phyloP scores from a whole-genome alignment of 2,797 vertebrate genomes.

The Paramormyrops hopkinsi region DNA sequence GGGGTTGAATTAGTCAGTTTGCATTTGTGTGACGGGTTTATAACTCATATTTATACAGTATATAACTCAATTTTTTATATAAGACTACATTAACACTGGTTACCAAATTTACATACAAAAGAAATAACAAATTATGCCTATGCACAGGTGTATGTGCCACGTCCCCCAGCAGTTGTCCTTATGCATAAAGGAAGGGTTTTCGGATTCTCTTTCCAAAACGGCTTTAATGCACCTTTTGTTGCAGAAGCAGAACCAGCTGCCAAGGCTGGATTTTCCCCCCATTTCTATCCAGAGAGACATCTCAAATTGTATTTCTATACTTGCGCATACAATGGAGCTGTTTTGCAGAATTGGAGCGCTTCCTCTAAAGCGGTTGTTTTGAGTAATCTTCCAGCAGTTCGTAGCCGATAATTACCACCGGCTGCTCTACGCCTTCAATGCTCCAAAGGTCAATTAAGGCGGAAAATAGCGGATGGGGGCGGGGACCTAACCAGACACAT shows the following conservation, averaged over 20 bases:
- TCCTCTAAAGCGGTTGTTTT: slow-evolving; percentile 69
- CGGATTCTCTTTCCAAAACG: not conserved
- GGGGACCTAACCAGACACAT: slow-evolving; percentile 46
- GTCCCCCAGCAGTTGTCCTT: not conserved
- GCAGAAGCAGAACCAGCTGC: not conserved
- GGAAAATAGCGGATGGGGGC: slow-evolving; percentile 53
- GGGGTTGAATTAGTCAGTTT: not conserved
- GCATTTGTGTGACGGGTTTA: not conserved
- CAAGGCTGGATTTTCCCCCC: not conserved
- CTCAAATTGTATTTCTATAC: slow-evolving; percentile 69
- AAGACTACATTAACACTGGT: not conserved
- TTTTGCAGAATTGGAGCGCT: slow-evolving; percentile 63
- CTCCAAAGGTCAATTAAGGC: slow-evolving; percentile 71
- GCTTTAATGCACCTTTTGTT: slow-evolving; percentile 24
- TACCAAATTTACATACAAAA: not conserved
- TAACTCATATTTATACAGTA: not conserved
- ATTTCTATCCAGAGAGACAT: not conserved
- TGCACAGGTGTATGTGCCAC: not conserved
- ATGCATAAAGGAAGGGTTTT: not conserved
- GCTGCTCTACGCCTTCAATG: slow-evolving; percentile 70
- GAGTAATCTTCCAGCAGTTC: slow-evolving; percentile 67
- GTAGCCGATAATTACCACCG: slow-evolving; percentile 63
- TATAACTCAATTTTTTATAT: not conserved
- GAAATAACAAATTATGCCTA: not conserved
- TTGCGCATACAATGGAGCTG: slow-evolving; percentile 72